Evolutionary conservation across 2,797 vertebrate species (phyloP).

Genomic region (Lagocephalus sceleratus): DNA sequence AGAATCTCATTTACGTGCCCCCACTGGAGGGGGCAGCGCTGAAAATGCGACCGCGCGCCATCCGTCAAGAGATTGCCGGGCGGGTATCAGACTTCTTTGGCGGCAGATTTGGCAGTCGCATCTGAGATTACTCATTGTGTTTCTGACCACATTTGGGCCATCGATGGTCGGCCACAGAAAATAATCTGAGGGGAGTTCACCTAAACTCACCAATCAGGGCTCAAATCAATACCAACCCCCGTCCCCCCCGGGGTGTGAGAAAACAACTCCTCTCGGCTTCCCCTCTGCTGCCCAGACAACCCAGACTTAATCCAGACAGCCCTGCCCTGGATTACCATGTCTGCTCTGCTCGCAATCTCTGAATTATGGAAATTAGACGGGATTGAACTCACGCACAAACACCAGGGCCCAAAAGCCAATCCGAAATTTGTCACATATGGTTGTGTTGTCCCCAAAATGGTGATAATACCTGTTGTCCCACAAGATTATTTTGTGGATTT

Average conservation of each 20-base stretch:
- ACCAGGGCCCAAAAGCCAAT: background rate
- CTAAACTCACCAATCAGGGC: constrained; percentile 34
- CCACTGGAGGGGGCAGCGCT: background rate
- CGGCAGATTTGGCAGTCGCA: background rate
- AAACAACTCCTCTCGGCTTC: constrained; percentile 51
- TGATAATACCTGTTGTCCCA: constrained; percentile 29
- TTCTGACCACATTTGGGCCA: background rate
- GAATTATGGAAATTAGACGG: constrained; percentile 54
- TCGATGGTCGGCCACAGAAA: constrained; percentile 4
- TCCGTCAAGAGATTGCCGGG: constrained; percentile 8
- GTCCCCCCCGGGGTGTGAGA: constrained; percentile 37
- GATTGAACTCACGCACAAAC: constrained; percentile 36
- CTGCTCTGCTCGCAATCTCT: constrained; percentile 49
- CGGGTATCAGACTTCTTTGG: background rate
- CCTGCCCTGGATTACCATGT: constrained; percentile 66
- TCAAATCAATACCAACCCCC: constrained; percentile 33
- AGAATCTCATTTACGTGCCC: background rate
- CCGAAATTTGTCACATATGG: background rate
- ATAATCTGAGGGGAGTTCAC: constrained; percentile 20
- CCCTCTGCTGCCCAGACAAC: constrained; percentile 61
- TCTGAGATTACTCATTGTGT: background rate
- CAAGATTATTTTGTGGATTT: constrained; percentile 38
- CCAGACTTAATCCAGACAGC: constrained; percentile 60
- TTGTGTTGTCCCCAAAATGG: constrained; percentile 28
- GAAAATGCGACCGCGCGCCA: background rate